phyloP scores from a whole-genome alignment of 2,888 invertebrate genomes.

The Zhengitettix transpicula region DNA sequence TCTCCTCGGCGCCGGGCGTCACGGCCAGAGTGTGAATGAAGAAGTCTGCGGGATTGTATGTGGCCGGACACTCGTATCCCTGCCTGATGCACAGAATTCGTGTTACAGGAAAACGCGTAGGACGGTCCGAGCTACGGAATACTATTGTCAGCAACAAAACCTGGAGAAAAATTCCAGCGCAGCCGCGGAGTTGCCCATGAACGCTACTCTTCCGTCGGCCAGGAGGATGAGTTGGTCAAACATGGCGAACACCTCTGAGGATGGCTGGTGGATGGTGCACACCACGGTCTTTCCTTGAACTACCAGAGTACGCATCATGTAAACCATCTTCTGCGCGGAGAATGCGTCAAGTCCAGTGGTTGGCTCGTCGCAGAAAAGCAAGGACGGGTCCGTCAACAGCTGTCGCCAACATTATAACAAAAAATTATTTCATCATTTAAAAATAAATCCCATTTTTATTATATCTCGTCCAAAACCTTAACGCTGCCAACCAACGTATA shows the following conservation, averaged over 20 bases:
- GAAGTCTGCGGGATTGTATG: constrained; percentile 83
- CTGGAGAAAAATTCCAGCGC: constrained; percentile 54
- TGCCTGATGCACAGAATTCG: constrained; percentile 29
- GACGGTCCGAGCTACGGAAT: no score
- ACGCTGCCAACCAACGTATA: no score
- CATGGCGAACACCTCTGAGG: constrained; percentile 67
- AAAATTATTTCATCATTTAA: no score
- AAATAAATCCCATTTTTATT: no score
- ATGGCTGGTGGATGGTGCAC: constrained; percentile 90
- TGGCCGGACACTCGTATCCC: constrained; percentile 59
- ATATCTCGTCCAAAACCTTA: no score
- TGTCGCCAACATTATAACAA: constrained; percentile 21
- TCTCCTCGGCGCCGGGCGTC: constrained; percentile 57
- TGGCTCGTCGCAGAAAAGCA: constrained; percentile 91
- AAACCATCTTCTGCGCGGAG: constrained; percentile 73
- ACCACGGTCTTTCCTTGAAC: constrained; percentile 68
- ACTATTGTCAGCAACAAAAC: constrained; percentile 23
- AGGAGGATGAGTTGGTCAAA: constrained; percentile 63
- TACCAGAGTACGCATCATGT: constrained; percentile 50
- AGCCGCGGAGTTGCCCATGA: constrained; percentile 51
- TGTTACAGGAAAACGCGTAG: no score
- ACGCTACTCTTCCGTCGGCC: constrained; percentile 74
- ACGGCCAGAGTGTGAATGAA: constrained; percentile 69
- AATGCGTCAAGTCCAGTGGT: constrained; percentile 87
- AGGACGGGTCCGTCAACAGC: constrained; percentile 75